These are phyloP conservation scores for Hemiscyllium ocellatum DNA, from an alignment of 2,113 vertebrate genomes.

Conservation along the genomic window DNA sequence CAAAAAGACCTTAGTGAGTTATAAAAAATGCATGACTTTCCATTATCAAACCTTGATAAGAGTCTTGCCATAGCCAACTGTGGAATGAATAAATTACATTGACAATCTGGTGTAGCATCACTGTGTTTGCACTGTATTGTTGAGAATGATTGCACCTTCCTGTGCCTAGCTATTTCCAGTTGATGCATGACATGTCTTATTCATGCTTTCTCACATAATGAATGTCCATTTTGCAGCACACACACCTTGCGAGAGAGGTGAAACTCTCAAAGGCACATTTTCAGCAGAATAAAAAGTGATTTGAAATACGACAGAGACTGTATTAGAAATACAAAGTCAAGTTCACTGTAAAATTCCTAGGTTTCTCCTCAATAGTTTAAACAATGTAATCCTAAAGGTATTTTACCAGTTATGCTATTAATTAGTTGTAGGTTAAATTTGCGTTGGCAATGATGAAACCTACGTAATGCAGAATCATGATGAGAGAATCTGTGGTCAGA, in stretches of 20 bases:
- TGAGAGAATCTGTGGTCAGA: neutral
- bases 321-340: neutral
- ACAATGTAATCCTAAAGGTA: neutral
- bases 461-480: neutral
- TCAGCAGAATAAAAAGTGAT: neutral
- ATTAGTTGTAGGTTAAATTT: neutral
- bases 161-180: neutral
- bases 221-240: neutral
- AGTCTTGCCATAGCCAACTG: neutral
- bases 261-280: neutral
- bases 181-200: neutral
- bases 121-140: neutral
- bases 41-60: neutral
- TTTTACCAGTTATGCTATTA: neutral
- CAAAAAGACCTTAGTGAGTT: neutral
- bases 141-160: neutral
- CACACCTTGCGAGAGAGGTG: neutral
- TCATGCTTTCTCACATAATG: neutral
- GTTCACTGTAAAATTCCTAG: neutral
- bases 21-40: slow-evolving; percentile 5
- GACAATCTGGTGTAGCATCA: neutral
- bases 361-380: neutral
- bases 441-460: neutral
- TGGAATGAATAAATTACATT: slow-evolving; percentile 10
- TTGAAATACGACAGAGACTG: neutral